phyloP scores from a whole-genome alignment of 2,113 vertebrate genomes.

The Microcebus griseorufus region DNA sequence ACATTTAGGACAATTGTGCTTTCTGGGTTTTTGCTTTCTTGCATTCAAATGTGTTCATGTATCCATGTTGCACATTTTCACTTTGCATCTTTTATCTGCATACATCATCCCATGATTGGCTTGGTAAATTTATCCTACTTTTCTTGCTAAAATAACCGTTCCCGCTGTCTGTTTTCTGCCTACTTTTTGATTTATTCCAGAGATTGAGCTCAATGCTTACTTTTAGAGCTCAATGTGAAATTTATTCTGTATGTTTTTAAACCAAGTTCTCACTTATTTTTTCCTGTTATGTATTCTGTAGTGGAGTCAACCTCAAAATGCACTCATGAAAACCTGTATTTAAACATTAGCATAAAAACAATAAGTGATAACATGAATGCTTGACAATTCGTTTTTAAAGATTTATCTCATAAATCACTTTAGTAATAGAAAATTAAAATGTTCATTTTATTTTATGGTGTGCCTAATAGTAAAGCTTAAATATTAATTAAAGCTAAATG shows the following conservation, averaged over 20 bases:
- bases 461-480: background rate
- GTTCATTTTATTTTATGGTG: background rate
- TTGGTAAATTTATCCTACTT: constrained; percentile 66
- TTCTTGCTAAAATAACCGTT: constrained; percentile 69
- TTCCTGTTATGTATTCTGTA: background rate
- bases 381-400: background rate
- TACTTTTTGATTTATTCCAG: constrained; percentile 69
- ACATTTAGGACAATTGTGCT: constrained; percentile 62
- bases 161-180: constrained; percentile 69
- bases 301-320: background rate
- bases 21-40: constrained; percentile 48
- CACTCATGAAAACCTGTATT: background rate
- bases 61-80: constrained; percentile 8
- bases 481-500: background rate
- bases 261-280: constrained; percentile 35
- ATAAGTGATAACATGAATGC: background rate
- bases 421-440: background rate
- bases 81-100: constrained; percentile 45
- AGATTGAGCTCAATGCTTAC: constrained; percentile 47
- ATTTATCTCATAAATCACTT: background rate
- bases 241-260: constrained; percentile 68
- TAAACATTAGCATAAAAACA: constrained; percentile 9
- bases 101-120: constrained; percentile 39
- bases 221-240: constrained; percentile 62
- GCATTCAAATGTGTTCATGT: constrained; percentile 39